A percentile compares a stretch with the other conserved stretches of the same genome.
Evolutionary conservation across 2,797 vertebrate species (phyloP).

Genomic region (Lutjanus campechanus): DNA sequence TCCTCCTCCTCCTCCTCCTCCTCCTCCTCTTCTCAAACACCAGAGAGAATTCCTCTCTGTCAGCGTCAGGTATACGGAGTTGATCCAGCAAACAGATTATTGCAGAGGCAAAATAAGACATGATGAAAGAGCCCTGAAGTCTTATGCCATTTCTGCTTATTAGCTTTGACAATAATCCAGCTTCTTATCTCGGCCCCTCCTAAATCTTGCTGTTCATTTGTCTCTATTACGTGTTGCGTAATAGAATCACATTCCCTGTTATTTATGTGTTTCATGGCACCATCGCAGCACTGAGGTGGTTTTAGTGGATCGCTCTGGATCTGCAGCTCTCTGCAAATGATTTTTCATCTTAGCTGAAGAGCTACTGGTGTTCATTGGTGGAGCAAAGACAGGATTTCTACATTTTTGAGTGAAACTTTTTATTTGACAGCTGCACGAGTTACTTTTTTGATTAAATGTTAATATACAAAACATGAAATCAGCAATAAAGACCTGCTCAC

Average conservation of each 20-base stretch:
- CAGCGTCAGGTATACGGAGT: slow-evolving; percentile 52
- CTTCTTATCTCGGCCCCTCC: slow-evolving; percentile 44
- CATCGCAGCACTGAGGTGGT: background rate
- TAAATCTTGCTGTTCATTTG: slow-evolving; percentile 36
- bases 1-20: slow-evolving; percentile 42
- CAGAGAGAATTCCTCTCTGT: slow-evolving; percentile 67
- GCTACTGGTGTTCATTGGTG: background rate
- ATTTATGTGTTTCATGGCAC: slow-evolving; percentile 29
- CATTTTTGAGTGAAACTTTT: background rate
- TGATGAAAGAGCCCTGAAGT: slow-evolving; percentile 50
- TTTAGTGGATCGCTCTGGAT: slow-evolving; percentile 24
- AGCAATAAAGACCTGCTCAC: background rate
- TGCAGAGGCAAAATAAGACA: slow-evolving; percentile 44
- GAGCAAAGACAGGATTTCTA: background rate
- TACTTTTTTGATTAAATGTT: background rate
- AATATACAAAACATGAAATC: background rate
- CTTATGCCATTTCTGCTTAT: slow-evolving; percentile 44
- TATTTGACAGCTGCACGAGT: background rate
- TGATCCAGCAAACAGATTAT: slow-evolving; percentile 64
- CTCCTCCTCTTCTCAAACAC: slow-evolving; percentile 32
- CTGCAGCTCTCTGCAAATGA: background rate
- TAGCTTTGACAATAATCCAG: slow-evolving; percentile 56
- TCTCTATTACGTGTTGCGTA: slow-evolving; percentile 48
- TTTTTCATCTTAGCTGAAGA: slow-evolving; percentile 1
- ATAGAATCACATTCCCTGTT: slow-evolving; percentile 42